These are phyloP conservation scores for Phoxinus dragarum DNA, from an alignment of 2,797 vertebrate species.

Conservation along the genomic window DNA sequence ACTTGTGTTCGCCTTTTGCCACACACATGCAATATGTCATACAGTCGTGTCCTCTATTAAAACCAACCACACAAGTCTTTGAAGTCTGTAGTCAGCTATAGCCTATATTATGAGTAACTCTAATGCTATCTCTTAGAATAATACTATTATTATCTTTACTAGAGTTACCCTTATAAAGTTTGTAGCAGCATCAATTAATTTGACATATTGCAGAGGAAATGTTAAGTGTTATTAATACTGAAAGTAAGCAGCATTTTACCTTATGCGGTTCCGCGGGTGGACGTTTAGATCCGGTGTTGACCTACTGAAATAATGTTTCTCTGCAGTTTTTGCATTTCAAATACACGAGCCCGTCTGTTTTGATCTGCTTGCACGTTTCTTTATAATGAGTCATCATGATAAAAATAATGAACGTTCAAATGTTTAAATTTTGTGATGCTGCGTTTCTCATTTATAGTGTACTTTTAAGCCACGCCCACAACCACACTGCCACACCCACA, in stretches of 20 bases:
- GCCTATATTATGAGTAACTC: neutral
- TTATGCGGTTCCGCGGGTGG: neutral
- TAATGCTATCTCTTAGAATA: neutral
- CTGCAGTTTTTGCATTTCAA: constrained; percentile 1
- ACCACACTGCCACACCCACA: neutral
- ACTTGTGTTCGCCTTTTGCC: constrained; percentile 42
- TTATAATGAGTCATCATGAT: neutral
- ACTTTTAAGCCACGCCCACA: constrained; percentile 55
- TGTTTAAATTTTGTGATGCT: neutral
- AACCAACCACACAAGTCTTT: constrained; percentile 20
- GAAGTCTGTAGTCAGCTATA: neutral
- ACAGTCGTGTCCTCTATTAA: constrained; percentile 22
- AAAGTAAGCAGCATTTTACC: constrained; percentile 17
- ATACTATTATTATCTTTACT: neutral
- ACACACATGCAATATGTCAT: constrained; percentile 56
- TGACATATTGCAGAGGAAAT: neutral
- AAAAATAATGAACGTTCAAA: neutral
- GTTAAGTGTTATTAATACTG: neutral
- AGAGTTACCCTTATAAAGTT: neutral
- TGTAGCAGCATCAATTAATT: neutral
- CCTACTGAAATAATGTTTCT: neutral
- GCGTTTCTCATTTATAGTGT: constrained; percentile 58
- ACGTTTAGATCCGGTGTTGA: constrained; percentile 8
- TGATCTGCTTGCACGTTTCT: neutral
- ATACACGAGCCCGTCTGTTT: neutral